phyloP scores from a whole-genome alignment of 2,797 vertebrate species.

The Apodemus agrarius region DNA sequence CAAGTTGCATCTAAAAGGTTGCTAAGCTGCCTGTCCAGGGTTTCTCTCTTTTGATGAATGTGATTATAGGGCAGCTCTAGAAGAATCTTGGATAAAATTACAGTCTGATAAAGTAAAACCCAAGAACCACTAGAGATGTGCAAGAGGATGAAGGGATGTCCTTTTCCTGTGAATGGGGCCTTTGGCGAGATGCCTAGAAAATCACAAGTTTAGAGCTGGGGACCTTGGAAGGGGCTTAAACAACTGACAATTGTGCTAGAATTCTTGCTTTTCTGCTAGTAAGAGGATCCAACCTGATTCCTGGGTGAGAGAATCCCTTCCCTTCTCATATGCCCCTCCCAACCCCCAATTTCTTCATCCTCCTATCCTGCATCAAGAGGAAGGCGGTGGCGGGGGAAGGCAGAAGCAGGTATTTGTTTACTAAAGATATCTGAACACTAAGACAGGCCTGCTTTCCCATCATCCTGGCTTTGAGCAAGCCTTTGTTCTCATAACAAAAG shows the following conservation, averaged over 20 bases:
- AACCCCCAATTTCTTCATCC: not conserved
- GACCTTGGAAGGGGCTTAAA: not conserved
- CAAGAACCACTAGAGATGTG: not conserved
- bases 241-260: not conserved
- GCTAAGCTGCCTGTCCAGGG: not conserved
- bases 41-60: not conserved
- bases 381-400: not conserved
- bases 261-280: not conserved
- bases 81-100: not conserved
- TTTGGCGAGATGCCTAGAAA: not conserved
- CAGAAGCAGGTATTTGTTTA: slow-evolving; percentile 63
- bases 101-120: not conserved
- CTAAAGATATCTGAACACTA: slow-evolving; percentile 47
- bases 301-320: not conserved
- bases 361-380: not conserved
- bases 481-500: slow-evolving; percentile 75
- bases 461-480: slow-evolving; percentile 63
- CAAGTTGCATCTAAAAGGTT: not conserved
- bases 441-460: slow-evolving; percentile 6
- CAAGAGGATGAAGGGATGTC: not conserved
- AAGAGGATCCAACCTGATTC: not conserved
- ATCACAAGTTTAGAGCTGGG: not conserved
- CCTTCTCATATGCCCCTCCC: not conserved
- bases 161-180: not conserved
- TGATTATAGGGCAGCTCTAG: not conserved